Conservation (phyloP, 2,797 vertebrate genomes). For the Furcifer pardalis region DNA sequence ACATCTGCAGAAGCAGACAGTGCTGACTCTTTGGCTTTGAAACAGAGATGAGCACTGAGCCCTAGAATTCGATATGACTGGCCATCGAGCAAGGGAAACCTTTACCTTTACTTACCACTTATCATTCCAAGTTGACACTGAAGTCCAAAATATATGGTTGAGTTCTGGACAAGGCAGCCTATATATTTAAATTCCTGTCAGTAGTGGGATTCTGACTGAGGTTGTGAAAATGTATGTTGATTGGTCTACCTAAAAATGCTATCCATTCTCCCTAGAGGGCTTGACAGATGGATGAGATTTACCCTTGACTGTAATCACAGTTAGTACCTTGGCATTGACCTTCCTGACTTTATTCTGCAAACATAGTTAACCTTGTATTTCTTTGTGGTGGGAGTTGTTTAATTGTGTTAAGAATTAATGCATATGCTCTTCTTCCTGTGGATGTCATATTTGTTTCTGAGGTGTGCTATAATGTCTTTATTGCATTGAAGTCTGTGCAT, state of each 20-base stretch:
- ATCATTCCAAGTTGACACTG: background rate
- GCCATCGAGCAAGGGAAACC: no score
- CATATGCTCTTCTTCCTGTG: background rate
- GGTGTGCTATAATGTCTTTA: background rate
- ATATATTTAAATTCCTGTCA: background rate
- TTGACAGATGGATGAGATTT: constrained; percentile 11
- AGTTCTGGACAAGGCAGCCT: background rate
- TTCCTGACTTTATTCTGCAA: background rate
- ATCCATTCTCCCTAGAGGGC: background rate
- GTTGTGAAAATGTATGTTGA: background rate
- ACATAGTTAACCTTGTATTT: background rate
- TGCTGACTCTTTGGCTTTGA: no score
- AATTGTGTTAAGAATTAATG: background rate
- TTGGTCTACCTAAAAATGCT: background rate
- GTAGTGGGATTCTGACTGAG: background rate
- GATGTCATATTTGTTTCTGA: background rate
- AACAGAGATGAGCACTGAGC: no score
- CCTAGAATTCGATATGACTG: no score
- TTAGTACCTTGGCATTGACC: background rate
- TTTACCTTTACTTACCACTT: no score
- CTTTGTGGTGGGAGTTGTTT: background rate
- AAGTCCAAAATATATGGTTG: background rate
- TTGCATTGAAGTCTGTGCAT: background rate
- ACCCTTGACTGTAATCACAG: background rate
- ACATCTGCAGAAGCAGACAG: no score